Evolutionary conservation across 2,113 vertebrate species (phyloP), one percentile per base, ranked within the genome.

Genomic region (Archocentrus centrarchus): DNA sequence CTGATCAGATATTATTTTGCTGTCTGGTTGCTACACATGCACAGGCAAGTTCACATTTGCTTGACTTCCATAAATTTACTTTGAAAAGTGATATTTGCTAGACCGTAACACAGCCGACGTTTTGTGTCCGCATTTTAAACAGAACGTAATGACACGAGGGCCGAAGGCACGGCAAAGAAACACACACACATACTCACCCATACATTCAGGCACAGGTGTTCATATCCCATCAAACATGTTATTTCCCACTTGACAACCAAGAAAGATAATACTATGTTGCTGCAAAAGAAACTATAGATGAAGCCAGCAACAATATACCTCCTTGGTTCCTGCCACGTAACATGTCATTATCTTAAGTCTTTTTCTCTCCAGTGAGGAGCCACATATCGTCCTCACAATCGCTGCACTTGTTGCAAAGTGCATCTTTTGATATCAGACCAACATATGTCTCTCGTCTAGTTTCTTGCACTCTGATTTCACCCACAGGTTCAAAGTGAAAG

Each of bases 231-330:
- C 81, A 82, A 93, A 91, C 90, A 85, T 20, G 41, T 86, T 83
- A 91, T 93, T 93, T 93, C 84, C 91, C 89, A 92, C 90, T 93
- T 93, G 91, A 93, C 86, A 91, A 83, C 89, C 11, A 81, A 84
- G 63, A 86, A 37, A 86, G 85, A 92, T 87, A 91, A 94, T 93
- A 75, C 82, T 73, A 89, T 79, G 84, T 88, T 91, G 37, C 68
- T 53, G 80, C 80, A 53, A 86, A 55, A 81, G 57, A 88, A 83
- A 85, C 35, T 41, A 81, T 53, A 82, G 78, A 85, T 76, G 84
- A 85, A 58, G 68, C 53, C 70, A 59, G 75, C 80, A 84, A 81
- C 62, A 86, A 77, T 68, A 86, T 20, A 80, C 82, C 75, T 87
- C 37, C 39, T 47, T 64, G 10, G 66, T 80, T 53, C 53, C 66